Conservation (phyloP, 64 coral and sea anemone genomes). For the Stichodactyla helianthus region DNA sequence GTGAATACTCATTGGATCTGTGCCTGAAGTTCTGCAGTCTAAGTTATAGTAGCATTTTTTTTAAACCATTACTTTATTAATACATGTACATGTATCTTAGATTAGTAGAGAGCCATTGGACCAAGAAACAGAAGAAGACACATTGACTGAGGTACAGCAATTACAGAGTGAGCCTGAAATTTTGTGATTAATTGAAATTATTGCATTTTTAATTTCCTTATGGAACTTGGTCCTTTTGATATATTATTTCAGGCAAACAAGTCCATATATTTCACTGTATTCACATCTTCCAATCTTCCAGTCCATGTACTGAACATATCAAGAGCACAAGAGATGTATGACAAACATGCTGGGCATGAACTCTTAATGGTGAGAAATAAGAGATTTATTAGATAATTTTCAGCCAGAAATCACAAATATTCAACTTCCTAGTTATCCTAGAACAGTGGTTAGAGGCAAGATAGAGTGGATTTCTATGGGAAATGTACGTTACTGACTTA, state of each 20-base stretch:
- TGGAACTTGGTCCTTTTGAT: neutral
- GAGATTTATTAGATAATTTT: neutral
- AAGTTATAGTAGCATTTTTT: no score
- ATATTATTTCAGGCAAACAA: slow-evolving; percentile 56
- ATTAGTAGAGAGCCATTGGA: neutral
- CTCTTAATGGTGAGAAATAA: slow-evolving; percentile 59
- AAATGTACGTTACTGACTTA: no score
- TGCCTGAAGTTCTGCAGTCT: no score
- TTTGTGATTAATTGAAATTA: no score
- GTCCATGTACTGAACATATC: slow-evolving; percentile 61
- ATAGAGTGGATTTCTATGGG: no score
- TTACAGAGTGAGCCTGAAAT: no score
- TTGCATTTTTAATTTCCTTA: no score
- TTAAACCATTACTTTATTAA: neutral
- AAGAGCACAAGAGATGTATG: slow-evolving; percentile 72
- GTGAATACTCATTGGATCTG: no score
- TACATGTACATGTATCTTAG: neutral
- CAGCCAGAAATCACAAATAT: no score
- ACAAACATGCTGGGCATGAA: slow-evolving; percentile 64
- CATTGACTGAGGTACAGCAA: neutral
- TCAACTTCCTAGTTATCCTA: no score
- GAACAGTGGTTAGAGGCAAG: no score
- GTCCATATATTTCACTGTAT: slow-evolving; percentile 88
- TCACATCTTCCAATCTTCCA: slow-evolving; percentile 85
- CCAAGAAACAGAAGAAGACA: neutral